A percentile compares a stretch with the other conserved stretches of the same genome.
These are phyloP conservation scores for Martes martes DNA, from an alignment of 2,113 vertebrate species.

Conservation along the genomic window DNA sequence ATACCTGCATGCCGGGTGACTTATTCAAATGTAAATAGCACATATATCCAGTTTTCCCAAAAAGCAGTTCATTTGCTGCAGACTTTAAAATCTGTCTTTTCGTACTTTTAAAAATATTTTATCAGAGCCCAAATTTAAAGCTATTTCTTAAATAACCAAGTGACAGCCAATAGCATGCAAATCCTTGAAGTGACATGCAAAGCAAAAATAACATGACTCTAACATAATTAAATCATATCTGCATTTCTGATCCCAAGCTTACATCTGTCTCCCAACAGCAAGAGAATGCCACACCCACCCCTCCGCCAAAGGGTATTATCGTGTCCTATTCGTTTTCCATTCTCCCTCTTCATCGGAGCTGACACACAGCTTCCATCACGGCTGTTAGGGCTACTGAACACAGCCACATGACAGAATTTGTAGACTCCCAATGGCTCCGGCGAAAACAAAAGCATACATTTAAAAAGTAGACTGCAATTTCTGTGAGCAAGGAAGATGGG, in stretches of 20 bases:
- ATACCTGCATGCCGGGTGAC: neutral
- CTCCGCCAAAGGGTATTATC: neutral
- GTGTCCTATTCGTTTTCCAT: neutral
- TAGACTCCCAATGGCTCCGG: neutral
- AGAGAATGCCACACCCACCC: neutral
- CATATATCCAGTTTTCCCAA: neutral
- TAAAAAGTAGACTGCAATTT: neutral
- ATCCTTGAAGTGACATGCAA: neutral
- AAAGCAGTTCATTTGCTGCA: neutral
- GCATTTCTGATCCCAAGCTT: neutral
- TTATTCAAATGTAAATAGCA: constrained; percentile 28
- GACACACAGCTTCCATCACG: neutral
- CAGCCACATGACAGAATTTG: neutral
- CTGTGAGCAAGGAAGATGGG: neutral
- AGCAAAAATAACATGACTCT: neutral
- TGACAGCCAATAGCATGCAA: neutral
- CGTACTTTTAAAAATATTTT: neutral
- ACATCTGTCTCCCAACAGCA: neutral
- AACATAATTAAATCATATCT: neutral
- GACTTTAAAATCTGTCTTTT: neutral
- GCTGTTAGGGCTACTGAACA: neutral
- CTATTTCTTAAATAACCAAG: neutral
- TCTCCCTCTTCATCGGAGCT: neutral
- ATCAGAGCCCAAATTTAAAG: neutral
- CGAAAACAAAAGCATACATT: neutral